phyloP scores from a whole-genome alignment of 2,113 vertebrate genomes.

The Pongo pygmaeus region DNA sequence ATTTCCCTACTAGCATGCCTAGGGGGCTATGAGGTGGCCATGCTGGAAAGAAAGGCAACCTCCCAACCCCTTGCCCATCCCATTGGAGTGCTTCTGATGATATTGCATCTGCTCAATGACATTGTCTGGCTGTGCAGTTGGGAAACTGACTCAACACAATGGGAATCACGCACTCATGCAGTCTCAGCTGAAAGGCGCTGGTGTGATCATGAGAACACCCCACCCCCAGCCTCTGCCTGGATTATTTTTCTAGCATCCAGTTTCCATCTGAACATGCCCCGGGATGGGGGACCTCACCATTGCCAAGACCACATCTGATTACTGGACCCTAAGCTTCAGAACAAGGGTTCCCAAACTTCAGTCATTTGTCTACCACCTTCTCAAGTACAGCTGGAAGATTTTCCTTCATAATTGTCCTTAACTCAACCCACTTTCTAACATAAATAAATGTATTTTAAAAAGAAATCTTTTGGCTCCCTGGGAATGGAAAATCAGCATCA shows the following conservation, averaged over 20 bases:
- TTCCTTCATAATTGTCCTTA: background rate
- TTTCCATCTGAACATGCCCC: background rate
- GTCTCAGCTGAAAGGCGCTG: background rate
- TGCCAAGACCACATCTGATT: background rate
- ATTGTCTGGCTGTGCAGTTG: background rate
- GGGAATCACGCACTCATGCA: background rate
- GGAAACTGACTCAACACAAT: background rate
- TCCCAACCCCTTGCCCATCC: background rate
- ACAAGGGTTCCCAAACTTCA: background rate
- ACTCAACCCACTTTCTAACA: background rate
- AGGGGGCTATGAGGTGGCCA: background rate
- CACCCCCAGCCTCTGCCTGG: background rate
- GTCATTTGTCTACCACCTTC: background rate
- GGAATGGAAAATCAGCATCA: conserved; percentile 25
- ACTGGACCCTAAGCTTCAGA: background rate
- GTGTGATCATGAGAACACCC: background rate
- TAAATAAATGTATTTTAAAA: background rate
- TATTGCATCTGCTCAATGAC: background rate
- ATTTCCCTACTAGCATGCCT: background rate
- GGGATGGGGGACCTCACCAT: background rate
- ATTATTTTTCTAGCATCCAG: background rate
- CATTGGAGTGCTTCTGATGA: background rate
- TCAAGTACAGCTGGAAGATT: background rate
- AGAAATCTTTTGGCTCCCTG: background rate
- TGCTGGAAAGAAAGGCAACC: background rate